phyloP scores from a whole-genome alignment of 2,113 vertebrate species.

The Nettapus auritus region DNA sequence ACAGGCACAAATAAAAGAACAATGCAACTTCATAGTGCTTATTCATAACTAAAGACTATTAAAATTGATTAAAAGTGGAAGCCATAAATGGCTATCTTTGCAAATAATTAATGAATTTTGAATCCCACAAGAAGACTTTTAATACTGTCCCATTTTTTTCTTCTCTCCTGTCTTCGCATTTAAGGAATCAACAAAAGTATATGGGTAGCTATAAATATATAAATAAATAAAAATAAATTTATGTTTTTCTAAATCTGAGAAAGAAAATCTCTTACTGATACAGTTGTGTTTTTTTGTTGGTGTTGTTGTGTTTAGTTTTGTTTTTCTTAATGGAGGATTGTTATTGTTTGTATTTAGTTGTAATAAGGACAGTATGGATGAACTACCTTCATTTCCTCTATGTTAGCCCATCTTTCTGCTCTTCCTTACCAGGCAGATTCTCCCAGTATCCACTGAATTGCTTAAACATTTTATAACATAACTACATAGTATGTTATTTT shows the following conservation, averaged over 20 bases:
- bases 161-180: not conserved
- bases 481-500: not conserved
- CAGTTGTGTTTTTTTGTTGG: too few species aligned
- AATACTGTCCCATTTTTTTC: not conserved
- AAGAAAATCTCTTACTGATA: not conserved
- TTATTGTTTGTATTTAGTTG: not conserved
- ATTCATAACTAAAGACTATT: not conserved
- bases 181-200: not conserved
- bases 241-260: not conserved
- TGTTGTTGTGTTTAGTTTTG: not conserved
- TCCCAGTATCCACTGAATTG: not conserved
- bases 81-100: not conserved
- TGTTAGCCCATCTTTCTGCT: not conserved
- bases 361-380: not conserved
- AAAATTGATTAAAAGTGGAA: not conserved
- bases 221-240: not conserved
- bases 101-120: not conserved
- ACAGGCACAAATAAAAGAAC: not conserved
- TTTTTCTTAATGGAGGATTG: not conserved
- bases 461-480: not conserved
- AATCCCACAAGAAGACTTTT: not conserved
- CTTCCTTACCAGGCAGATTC: not conserved
- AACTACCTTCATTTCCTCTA: not conserved
- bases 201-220: not conserved
- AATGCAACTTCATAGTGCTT: not conserved